phyloP scores from a whole-genome alignment of 2,888 invertebrate species.

The Heliothis peltigera region DNA sequence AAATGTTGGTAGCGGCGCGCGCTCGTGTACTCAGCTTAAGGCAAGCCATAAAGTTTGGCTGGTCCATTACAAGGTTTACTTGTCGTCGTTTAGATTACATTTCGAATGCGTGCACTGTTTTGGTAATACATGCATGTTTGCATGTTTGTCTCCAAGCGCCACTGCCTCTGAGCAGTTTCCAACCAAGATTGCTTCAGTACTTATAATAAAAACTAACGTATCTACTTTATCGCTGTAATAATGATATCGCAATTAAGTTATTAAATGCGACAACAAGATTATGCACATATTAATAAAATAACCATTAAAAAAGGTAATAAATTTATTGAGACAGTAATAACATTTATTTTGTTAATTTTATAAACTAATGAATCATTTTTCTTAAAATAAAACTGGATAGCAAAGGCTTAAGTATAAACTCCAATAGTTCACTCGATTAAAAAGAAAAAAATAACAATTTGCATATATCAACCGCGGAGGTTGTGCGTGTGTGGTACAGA shows the following conservation, averaged over 20 bases:
- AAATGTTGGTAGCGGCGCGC: constrained; percentile 64
- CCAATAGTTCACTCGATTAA: constrained; percentile 61
- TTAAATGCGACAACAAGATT: constrained; percentile 42
- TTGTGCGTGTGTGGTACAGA: constrained; percentile 85
- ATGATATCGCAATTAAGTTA: constrained; percentile 46
- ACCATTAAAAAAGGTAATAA: constrained; percentile 19
- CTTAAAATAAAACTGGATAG: constrained; percentile 40
- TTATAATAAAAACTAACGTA: constrained; percentile 42
- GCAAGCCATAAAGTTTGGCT: constrained; percentile 52
- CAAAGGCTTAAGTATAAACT: constrained; percentile 38
- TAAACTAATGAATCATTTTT: constrained; percentile 33
- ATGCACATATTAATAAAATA: constrained; percentile 21
- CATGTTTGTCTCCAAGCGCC: constrained; percentile 7
- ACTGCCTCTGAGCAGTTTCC: constrained; percentile 9
- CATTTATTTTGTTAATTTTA: constrained; percentile 43
- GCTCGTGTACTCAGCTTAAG: constrained; percentile 38
- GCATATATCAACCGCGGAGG: constrained; percentile 75
- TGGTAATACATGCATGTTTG: constrained; percentile 9
- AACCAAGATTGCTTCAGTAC: constrained; percentile 13
- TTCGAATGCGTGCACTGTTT: constrained; percentile 23
- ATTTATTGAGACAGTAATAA: constrained; percentile 23
- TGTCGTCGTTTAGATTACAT: constrained; percentile 52
- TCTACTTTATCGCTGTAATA: constrained; percentile 42
- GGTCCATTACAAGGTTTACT: constrained; percentile 45
- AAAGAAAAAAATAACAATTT: constrained; percentile 64